Conservation (phyloP, 2,888 invertebrate genomes). For the Endomychus coccineus region DNA sequence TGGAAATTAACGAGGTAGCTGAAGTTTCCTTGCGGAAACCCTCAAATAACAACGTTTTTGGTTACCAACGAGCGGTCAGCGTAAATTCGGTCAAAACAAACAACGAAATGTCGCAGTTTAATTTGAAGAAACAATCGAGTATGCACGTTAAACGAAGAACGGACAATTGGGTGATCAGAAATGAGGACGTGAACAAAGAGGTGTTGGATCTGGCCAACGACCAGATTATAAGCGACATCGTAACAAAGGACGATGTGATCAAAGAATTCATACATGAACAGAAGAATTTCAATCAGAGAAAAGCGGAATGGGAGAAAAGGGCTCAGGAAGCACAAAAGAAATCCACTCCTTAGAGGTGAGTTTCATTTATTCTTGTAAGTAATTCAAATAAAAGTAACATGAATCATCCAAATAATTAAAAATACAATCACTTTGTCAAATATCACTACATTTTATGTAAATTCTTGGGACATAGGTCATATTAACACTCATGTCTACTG, state of each 20-base stretch:
- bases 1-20: conserved; percentile 13
- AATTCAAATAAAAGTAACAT: too few species aligned
- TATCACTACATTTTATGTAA: too few species aligned
- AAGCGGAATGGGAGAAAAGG: conserved; percentile 71
- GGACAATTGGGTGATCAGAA: conserved; percentile 36
- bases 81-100: conserved; percentile 30
- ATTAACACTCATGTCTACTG: too few species aligned
- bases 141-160: conserved; percentile 36
- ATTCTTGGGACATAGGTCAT: too few species aligned
- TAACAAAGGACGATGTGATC: conserved; percentile 14
- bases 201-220: conserved; percentile 19
- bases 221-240: conserved; percentile 20
- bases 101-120: conserved; percentile 20
- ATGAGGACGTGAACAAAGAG: conserved; percentile 28
- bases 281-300: conserved; percentile 66
- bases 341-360: conserved; percentile 28
- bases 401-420: too few species aligned
- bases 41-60: conserved; percentile 31
- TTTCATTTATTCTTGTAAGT: too few species aligned
- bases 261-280: conserved; percentile 47
- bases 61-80: conserved; percentile 34
- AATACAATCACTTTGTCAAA: too few species aligned
- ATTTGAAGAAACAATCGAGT: conserved; percentile 35
- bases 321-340: conserved; percentile 65
- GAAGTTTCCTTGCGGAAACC: conserved; percentile 36